phyloP scores from a whole-genome alignment of 1,140 invertebrate genomes.

The Potamilus streckersoni region DNA sequence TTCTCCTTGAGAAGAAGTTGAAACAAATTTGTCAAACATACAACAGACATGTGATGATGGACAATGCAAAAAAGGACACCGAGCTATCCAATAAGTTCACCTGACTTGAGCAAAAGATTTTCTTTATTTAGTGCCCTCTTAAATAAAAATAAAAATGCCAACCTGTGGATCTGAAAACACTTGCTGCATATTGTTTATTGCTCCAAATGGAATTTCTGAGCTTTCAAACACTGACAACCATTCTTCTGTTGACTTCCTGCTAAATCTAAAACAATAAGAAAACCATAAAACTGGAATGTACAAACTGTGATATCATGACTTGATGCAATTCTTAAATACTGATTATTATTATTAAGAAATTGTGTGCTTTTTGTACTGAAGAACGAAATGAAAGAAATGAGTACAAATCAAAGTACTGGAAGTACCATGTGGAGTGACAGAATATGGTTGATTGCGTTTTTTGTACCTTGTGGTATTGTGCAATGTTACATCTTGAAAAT shows the following conservation, averaged over 20 bases:
- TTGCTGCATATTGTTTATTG: conserved; percentile 86
- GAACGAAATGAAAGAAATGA: background rate
- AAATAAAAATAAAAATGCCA: background rate
- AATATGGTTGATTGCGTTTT: too few species aligned
- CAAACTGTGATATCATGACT: too few species aligned
- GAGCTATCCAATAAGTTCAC: background rate
- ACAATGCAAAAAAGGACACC: background rate
- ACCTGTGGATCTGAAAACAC: conserved; percentile 92
- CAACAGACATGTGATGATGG: background rate
- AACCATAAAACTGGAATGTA: background rate
- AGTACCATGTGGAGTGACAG: background rate
- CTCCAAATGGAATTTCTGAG: conserved; percentile 86
- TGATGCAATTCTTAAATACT: too few species aligned
- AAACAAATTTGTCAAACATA: background rate
- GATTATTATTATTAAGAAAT: too few species aligned
- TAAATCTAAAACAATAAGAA: conserved; percentile 69
- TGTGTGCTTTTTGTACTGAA: too few species aligned
- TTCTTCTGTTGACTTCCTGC: conserved; percentile 77
- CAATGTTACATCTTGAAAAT: too few species aligned
- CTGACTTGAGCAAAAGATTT: background rate
- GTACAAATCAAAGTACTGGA: background rate
- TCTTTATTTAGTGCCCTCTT: background rate
- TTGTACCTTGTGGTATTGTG: too few species aligned
- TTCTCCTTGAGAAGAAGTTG: background rate
- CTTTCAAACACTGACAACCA: conserved; percentile 83